Conservation (phyloP, 2,797 vertebrate species). For the Sebastiscus albofasciatus region DNA sequence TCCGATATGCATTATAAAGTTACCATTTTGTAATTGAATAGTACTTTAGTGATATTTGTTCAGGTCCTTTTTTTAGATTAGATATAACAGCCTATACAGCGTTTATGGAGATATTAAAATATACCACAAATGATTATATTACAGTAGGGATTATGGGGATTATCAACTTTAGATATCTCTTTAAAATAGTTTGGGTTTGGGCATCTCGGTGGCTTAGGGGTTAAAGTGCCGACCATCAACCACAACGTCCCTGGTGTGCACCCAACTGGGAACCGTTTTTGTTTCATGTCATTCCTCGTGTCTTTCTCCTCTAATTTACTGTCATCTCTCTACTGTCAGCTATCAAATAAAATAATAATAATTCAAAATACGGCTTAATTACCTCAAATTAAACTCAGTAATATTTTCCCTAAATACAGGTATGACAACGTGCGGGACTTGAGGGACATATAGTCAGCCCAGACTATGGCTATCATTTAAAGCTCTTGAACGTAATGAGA, state of each 20-base stretch:
- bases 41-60: neutral
- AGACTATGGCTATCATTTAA: slow-evolving; percentile 53
- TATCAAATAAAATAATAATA: neutral
- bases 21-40: neutral
- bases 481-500: slow-evolving; percentile 73
- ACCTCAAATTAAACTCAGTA: neutral
- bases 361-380: neutral
- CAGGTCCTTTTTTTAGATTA: neutral
- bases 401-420: neutral
- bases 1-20: neutral
- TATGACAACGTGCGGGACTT: slow-evolving; percentile 1
- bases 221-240: neutral
- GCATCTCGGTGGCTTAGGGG: neutral
- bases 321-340: neutral
- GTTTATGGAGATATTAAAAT: neutral
- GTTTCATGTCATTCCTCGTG: neutral
- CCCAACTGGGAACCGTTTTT: neutral
- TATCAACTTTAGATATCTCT: neutral
- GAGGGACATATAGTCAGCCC: slow-evolving; percentile 4
- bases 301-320: neutral
- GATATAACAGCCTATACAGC: neutral
- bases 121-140: neutral
- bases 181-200: neutral
- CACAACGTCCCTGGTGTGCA: neutral
- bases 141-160: neutral